A percentile compares a stretch with the other conserved stretches of the same genome.
Evolutionary conservation across 2,888 invertebrate genomes (phyloP).

Genomic region (Thera britannica): DNA sequence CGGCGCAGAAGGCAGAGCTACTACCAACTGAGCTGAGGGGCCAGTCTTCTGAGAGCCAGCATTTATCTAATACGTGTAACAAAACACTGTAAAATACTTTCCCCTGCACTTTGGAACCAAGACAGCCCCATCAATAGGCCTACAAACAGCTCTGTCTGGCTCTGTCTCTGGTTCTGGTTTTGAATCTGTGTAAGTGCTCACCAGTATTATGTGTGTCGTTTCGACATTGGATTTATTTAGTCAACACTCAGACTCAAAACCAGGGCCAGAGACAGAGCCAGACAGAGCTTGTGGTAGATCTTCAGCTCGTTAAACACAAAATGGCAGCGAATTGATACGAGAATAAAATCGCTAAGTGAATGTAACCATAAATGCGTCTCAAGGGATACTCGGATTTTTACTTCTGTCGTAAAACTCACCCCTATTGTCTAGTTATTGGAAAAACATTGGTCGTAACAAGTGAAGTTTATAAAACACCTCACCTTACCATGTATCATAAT

Average conservation of each 20-base stretch:
- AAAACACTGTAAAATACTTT: neutral
- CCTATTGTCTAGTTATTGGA: slow-evolving; percentile 30
- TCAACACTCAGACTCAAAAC: too few species aligned
- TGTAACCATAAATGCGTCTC: slow-evolving; percentile 42
- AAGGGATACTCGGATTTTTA: slow-evolving; percentile 36
- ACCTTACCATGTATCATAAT: neutral
- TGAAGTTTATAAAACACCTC: neutral
- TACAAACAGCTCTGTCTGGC: too few species aligned
- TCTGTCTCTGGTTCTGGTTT: too few species aligned
- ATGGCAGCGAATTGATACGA: slow-evolving; percentile 41
- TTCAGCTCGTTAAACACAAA: slow-evolving; percentile 33
- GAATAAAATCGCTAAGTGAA: slow-evolving; percentile 48
- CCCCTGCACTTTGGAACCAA: slow-evolving; percentile 2
- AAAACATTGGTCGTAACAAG: slow-evolving; percentile 5
- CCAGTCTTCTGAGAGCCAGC: neutral
- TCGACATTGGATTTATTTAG: too few species aligned
- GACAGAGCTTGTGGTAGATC: neutral
- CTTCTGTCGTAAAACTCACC: slow-evolving; percentile 38
- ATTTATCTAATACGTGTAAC: neutral
- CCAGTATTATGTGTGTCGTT: too few species aligned
- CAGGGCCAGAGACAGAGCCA: too few species aligned
- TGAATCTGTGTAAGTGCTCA: too few species aligned
- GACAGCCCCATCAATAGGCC: slow-evolving; percentile 2
- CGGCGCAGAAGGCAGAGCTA: too few species aligned
- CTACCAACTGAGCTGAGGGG: too few species aligned